These are phyloP conservation scores for Mystacornis crossleyi DNA, from an alignment of 2,113 vertebrate species.

Conservation along the genomic window DNA sequence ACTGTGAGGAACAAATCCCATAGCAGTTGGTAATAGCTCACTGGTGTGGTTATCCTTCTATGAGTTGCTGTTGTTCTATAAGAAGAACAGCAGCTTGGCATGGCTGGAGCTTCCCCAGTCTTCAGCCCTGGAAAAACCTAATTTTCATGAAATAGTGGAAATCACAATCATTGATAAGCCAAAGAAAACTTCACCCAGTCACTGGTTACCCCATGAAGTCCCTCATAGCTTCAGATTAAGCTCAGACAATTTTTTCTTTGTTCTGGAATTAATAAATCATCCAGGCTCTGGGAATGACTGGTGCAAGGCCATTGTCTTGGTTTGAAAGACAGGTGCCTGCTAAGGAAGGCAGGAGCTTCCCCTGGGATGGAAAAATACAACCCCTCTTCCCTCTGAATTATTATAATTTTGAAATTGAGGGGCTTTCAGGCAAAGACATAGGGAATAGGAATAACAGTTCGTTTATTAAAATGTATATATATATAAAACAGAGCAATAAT, in stretches of 20 bases:
- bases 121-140: background rate
- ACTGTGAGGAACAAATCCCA: background rate
- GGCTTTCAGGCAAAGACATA: no score
- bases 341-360: no score
- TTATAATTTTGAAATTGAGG: no score
- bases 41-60: background rate
- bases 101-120: background rate
- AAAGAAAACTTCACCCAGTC: background rate
- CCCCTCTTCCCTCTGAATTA: no score
- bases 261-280: background rate
- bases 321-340: no score
- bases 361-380: no score
- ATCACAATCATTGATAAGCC: background rate
- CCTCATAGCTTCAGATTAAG: background rate
- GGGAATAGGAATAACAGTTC: no score
- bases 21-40: background rate
- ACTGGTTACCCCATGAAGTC: background rate
- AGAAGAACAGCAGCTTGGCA: background rate
- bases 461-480: no score
- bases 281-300: background rate
- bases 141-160: background rate
- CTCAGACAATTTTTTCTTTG: background rate
- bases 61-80: background rate
- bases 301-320: background rate
- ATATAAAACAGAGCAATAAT: no score